A percentile compares a stretch with the other conserved stretches of the same genome.
Conservation (phyloP, 2,113 vertebrate species). For the Microtus ochrogaster region DNA sequence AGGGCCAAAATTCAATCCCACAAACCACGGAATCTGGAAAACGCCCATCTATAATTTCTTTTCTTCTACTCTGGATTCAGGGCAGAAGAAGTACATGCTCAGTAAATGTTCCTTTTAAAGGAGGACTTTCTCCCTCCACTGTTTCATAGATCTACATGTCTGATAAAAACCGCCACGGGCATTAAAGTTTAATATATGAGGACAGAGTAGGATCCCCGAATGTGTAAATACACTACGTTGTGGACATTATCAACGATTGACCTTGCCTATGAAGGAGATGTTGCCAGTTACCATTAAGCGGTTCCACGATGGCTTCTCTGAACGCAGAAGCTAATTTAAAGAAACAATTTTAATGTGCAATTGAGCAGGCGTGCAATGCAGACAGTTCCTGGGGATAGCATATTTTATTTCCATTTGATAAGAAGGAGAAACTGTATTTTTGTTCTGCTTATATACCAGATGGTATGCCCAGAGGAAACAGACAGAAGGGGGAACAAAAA, state of each 20-base stretch:
- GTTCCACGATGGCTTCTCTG: conserved; percentile 62
- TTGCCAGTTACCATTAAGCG: conserved; percentile 80
- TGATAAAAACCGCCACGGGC: conserved; percentile 76
- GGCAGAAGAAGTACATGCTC: conserved; percentile 35
- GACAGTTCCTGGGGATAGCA: conserved; percentile 65
- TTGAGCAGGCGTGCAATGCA: conserved; percentile 73
- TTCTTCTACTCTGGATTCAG: conserved; percentile 17
- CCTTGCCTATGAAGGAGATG: conserved; percentile 73
- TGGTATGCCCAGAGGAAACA: conserved; percentile 62
- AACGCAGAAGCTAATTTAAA: conserved; percentile 73
- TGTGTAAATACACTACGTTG: conserved; percentile 80
- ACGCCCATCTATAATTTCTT: neutral
- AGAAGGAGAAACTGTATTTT: conserved; percentile 69
- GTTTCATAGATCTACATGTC: conserved; percentile 57
- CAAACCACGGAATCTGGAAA: neutral
- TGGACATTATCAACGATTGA: conserved; percentile 86
- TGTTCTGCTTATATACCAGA: conserved; percentile 63
- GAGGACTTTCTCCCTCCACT: neutral
- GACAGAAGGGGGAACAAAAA: neutral
- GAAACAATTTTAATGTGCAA: conserved; percentile 77
- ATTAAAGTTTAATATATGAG: conserved; percentile 73
- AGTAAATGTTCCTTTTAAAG: conserved; percentile 34
- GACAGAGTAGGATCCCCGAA: conserved; percentile 66
- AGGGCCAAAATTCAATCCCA: conserved; percentile 37
- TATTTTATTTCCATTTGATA: conserved; percentile 73